Conservation (phyloP, 2,113 vertebrate species). For the Probosciger aterrimus region DNA sequence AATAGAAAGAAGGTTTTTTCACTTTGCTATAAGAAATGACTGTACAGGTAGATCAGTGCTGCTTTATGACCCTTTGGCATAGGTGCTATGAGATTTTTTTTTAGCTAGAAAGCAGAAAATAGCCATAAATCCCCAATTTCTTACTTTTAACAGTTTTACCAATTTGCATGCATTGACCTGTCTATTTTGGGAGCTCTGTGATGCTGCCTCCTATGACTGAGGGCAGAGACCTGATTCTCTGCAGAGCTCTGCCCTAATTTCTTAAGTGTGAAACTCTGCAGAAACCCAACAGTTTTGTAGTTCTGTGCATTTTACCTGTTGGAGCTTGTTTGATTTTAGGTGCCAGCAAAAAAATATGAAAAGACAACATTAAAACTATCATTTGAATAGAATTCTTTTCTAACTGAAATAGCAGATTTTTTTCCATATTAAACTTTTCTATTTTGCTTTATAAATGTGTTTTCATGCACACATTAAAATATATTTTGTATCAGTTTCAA, state of each 20-base stretch:
- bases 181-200: rapidly evolving
- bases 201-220: neutral
- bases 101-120: neutral
- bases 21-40: neutral
- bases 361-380: neutral
- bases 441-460: neutral
- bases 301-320: neutral
- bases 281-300: neutral
- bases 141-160: neutral
- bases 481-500: neutral
- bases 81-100: neutral
- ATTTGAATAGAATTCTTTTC: neutral
- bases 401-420: neutral
- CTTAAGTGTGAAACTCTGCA: neutral
- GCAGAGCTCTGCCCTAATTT: neutral
- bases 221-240: neutral
- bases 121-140: neutral
- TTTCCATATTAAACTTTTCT: neutral
- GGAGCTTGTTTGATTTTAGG: neutral
- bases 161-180: neutral
- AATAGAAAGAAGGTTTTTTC: neutral
- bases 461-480: neutral
- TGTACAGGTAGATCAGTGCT: neutral
- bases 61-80: neutral
- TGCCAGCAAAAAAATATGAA: neutral